Conservation (phyloP, 1,140 invertebrate species). For the Diplogasteroides magnus region DNA sequence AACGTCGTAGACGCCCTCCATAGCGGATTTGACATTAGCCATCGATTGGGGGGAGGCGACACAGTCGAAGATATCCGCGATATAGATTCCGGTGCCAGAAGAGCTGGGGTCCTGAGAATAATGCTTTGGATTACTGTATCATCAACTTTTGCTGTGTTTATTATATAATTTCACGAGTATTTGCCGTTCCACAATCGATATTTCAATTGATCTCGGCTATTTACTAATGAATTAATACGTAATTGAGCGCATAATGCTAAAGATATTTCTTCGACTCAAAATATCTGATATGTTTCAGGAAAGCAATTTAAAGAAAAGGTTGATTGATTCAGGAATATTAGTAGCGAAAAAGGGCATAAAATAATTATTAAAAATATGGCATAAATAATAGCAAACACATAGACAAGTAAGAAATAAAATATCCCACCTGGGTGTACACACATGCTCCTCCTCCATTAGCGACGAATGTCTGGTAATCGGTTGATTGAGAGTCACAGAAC, state of each 20-base stretch:
- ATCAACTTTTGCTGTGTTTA: too few relatives aligned
- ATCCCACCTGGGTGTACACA: constrained; percentile 31
- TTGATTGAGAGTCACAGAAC: constrained; percentile 43
- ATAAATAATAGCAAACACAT: too few relatives aligned
- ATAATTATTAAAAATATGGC: too few relatives aligned
- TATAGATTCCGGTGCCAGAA: constrained; percentile 46
- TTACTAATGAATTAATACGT: too few relatives aligned
- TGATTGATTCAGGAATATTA: too few relatives aligned
- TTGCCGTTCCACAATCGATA: background rate
- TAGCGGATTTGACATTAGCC: constrained; percentile 49
- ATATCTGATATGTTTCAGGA: too few relatives aligned
- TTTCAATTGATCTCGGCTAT: background rate
- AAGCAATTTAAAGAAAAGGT: too few relatives aligned
- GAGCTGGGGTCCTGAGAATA: constrained; percentile 36
- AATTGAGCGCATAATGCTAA: too few relatives aligned
- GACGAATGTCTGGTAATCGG: constrained; percentile 50
- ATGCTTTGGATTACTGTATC: background rate
- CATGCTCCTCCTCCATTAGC: constrained; percentile 49
- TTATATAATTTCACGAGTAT: constrained; percentile 1
- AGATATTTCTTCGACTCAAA: too few relatives aligned
- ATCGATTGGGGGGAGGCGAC: constrained; percentile 41
- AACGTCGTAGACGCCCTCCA: constrained; percentile 52
- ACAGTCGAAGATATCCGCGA: constrained; percentile 52
- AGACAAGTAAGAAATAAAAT: too few relatives aligned
- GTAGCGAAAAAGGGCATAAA: too few relatives aligned